Percentiles rank a stretch among this genome's conserved stretches.
phyloP scores from a whole-genome alignment of 2,113 vertebrate genomes.

The crab-eating macaque (Macaca fascicularis) region T2T-MFA8v1.1 NC_088378.1:136779001-136779500 shows the following conservation, averaged over 20 bases:
- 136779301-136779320: background rate
- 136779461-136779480: background rate
- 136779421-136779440: background rate
- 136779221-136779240: background rate
- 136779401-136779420: background rate
- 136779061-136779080: background rate
- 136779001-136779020: background rate
- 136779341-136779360: background rate
- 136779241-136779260: background rate
- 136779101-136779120: background rate
- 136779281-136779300: background rate
- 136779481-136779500: constrained; percentile 18
- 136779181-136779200: background rate
- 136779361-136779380: background rate
- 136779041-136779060: background rate
- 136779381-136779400: background rate
- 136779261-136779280: background rate
- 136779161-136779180: background rate
- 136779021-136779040: background rate
- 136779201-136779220: background rate
- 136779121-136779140: background rate
- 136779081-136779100: background rate
- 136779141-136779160: background rate
- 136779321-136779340: background rate
- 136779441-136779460: background rate